Base-by-base conservation (phyloP, 2,888 invertebrate genomes). In the Dicyrtomina minuta region DNA sequence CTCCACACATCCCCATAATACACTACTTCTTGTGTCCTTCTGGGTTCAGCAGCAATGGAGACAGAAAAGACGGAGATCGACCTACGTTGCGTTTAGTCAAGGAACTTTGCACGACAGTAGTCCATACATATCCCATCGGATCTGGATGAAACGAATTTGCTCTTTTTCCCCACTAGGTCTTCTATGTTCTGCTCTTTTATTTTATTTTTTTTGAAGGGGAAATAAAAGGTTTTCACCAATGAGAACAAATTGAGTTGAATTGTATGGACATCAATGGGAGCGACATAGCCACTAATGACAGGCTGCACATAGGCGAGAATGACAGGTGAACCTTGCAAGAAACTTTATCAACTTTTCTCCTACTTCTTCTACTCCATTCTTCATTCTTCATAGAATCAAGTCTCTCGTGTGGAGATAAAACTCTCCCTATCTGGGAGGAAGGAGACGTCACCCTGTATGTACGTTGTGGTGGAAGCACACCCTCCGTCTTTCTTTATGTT, bases 261-360 rank as follows among this genome's bases (percentile, higher is more conserved):
- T 64, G 64, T 64, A 49, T 26, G n/a, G 24, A 39, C 26, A 39
- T 64, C 64, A 64, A 64, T 64, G 39, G 64, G 33, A 64, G 64
- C 62, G 53, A 53, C 51, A 64, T 33, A 39, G 64, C 49, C 64
- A 51, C 51, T 64, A 64, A 64, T 64, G 64, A 64, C 64, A 64
- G 64, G 39, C 22, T 53, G 51, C 15, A 41, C n/a, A 44, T 20
- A 62, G 26, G 53, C 8, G n/a, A 27, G 62, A 44, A 62, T 62
- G 62, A 62, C 64, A 64, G 64, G 64, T 64, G 64, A 64, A 62
- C 62, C 49, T 62, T n/a, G n/a, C n/a, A 39, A 64, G 51, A 64
- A 64, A 64, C 64, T 64, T 64, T 51, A 53, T 53, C 64, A 62
- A 49, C 24, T 62, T 26, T 46, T 46, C 27, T 39, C n/a, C n/a